A percentile compares a stretch with the other conserved stretches of the same genome.
These are phyloP conservation scores for Danio albolineatus DNA, from an alignment of 2,797 vertebrate species.

Conservation along the genomic window DNA sequence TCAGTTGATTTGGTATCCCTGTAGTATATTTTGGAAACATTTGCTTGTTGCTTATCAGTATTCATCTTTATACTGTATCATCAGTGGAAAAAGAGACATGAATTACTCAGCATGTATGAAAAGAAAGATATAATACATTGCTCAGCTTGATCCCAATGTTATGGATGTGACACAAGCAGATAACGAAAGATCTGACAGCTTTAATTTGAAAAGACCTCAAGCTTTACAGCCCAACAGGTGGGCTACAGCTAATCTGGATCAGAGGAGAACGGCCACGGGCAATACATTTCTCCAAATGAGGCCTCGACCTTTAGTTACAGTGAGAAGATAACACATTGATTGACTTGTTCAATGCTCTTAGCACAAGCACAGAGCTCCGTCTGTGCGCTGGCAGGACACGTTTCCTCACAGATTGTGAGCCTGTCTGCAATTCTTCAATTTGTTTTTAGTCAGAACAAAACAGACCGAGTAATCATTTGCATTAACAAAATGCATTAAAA, in stretches of 20 bases:
- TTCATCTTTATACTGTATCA: not conserved
- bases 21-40: not conserved
- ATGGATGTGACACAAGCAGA: constrained; percentile 17
- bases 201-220: constrained; percentile 28
- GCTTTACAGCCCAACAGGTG: constrained; percentile 27
- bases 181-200: constrained; percentile 31
- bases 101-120: constrained; percentile 18
- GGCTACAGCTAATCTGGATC: constrained; percentile 52
- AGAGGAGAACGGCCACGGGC: constrained; percentile 40
- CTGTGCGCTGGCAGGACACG: constrained; percentile 25
- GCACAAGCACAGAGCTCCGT: constrained; percentile 14
- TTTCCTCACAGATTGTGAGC: not conserved
- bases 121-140: constrained; percentile 4
- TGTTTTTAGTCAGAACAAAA: constrained; percentile 24
- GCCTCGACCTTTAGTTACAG: constrained; percentile 52
- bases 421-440: not conserved
- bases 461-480: constrained; percentile 16
- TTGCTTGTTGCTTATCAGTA: not conserved
- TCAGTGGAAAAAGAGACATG: not conserved
- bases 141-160: constrained; percentile 18
- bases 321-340: constrained; percentile 58
- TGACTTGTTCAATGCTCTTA: constrained; percentile 54
- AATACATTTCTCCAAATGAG: constrained; percentile 58
- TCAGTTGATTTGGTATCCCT: not conserved
- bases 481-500: not conserved